Evolutionary conservation across 2,113 vertebrate genomes (phyloP).

Genomic region (Ictalurus furcatus): DNA sequence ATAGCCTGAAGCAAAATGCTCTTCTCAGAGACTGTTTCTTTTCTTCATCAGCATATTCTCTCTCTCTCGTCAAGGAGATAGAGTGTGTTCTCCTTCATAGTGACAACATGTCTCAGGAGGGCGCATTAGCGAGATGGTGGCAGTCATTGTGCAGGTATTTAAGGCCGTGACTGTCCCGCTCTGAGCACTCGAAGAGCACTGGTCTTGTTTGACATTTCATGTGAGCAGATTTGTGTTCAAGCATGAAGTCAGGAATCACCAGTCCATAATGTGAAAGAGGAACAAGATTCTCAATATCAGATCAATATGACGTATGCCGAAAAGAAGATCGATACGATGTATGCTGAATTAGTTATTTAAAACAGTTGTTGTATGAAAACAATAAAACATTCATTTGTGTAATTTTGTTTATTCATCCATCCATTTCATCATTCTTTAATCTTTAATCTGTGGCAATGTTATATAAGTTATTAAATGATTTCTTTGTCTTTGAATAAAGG

Average conservation of each 20-base stretch:
- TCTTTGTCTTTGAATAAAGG: slow-evolving; percentile 61
- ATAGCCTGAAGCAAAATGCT: slow-evolving; percentile 47
- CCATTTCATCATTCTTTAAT: neutral
- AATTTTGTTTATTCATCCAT: neutral
- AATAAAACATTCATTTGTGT: neutral
- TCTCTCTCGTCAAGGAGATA: slow-evolving; percentile 29
- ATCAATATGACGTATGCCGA: too few relatives aligned
- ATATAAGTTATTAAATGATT: neutral
- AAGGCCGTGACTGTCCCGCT: slow-evolving; percentile 30
- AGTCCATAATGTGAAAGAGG: neutral
- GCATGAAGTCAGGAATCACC: slow-evolving; percentile 15
- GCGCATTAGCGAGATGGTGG: slow-evolving; percentile 46
- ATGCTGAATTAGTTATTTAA: neutral
- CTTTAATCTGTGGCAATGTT: neutral
- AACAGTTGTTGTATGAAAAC: neutral
- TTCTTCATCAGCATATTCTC: slow-evolving; percentile 50
- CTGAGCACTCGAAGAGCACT: neutral
- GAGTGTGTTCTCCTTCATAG: slow-evolving; percentile 39
- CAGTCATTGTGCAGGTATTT: slow-evolving; percentile 42
- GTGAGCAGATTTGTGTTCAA: slow-evolving; percentile 16
- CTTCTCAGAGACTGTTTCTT: slow-evolving; percentile 24
- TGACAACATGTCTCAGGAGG: slow-evolving; percentile 53
- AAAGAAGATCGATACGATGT: too few relatives aligned
- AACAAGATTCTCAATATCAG: neutral
- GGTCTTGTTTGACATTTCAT: slow-evolving; percentile 31